These are phyloP conservation scores for Dryococelus australis DNA, from an alignment of 2,888 invertebrate species.

Conservation along the genomic window DNA sequence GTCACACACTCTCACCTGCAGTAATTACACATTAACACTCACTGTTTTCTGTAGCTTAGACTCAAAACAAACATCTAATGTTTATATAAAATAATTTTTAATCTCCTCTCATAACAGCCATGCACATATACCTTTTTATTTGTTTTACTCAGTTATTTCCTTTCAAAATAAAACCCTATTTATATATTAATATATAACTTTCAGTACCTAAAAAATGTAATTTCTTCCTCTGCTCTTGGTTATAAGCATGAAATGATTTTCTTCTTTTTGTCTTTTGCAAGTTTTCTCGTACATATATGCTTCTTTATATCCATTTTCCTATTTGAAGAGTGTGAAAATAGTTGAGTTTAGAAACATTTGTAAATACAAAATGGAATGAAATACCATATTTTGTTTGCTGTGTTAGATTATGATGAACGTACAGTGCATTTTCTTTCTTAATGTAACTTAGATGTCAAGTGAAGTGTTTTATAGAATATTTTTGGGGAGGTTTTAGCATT, in stretches of 20 bases:
- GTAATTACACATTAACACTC: background rate
- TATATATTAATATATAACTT: background rate
- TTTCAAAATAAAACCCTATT: background rate
- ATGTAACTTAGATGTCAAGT: background rate
- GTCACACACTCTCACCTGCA: background rate
- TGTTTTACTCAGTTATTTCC: background rate
- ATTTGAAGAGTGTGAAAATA: background rate
- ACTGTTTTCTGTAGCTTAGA: constrained; percentile 7
- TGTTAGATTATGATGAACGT: background rate
- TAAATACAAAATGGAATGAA: background rate
- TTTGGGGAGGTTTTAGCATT: background rate
- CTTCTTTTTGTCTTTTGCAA: background rate
- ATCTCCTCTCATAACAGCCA: background rate
- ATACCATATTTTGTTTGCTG: background rate
- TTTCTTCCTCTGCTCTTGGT: background rate
- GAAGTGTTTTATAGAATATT: background rate
- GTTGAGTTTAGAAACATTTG: background rate
- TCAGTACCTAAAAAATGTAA: background rate
- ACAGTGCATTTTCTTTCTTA: background rate
- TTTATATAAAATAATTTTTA: background rate
- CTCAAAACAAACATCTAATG: background rate
- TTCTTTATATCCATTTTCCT: background rate
- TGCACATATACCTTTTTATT: background rate
- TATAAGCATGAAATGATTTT: background rate
- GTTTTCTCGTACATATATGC: background rate